These are phyloP conservation scores for Acanthurus lineatus DNA, from an alignment of 2,797 vertebrate species.

Conservation along the genomic window DNA sequence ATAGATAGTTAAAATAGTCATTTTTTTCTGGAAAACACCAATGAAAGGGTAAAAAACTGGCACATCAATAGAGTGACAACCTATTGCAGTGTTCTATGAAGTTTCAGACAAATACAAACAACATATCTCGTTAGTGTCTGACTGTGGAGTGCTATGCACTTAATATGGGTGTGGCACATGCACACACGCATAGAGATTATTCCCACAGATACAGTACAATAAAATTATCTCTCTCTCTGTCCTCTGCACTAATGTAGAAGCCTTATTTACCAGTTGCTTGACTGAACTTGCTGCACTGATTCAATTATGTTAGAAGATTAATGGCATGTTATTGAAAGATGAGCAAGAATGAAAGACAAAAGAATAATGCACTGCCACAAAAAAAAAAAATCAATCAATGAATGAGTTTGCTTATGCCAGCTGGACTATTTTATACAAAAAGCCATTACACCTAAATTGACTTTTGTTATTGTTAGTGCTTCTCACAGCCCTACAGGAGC, in stretches of 20 bases:
- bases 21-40: slow-evolving; percentile 9
- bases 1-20: slow-evolving; percentile 15
- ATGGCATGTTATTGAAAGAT: slow-evolving; percentile 13
- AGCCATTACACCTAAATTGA: slow-evolving; percentile 1
- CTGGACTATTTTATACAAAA: slow-evolving; percentile 1
- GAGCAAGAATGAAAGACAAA: slow-evolving; percentile 10
- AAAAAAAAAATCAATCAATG: background rate
- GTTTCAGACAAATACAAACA: slow-evolving; percentile 8
- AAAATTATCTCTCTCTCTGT: background rate
- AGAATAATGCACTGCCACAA: background rate
- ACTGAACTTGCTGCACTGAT: background rate
- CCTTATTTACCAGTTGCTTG: slow-evolving; percentile 9
- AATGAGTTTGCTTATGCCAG: background rate
- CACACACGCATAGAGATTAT: background rate
- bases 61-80: background rate
- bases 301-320: slow-evolving; percentile 30
- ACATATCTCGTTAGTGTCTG: background rate
- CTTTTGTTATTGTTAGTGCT: slow-evolving; percentile 12
- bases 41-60: background rate
- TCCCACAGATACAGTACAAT: background rate
- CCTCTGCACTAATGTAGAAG: background rate
- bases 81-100: background rate
- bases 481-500: background rate
- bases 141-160: background rate
- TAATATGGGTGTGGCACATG: background rate